Evolutionary conservation across 2,797 vertebrate species (phyloP), one percentile per base, ranked within the genome.

Genomic region (Valencia hispanica): DNA sequence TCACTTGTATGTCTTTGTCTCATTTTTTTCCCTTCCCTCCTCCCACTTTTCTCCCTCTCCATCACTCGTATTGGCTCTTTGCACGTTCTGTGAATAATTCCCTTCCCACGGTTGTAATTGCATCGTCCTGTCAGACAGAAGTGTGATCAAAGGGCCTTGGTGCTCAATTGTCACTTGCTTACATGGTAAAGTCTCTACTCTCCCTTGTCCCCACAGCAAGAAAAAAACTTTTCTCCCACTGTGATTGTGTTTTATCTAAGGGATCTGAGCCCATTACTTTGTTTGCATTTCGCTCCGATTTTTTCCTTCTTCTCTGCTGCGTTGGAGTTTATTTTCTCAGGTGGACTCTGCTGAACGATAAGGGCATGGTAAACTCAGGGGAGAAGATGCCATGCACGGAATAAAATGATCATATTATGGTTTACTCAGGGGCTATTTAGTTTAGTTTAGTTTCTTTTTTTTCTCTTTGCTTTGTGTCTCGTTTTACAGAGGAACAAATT

Each of bases 61-160:
- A 59, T 84, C 84, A 82, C 86, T 86, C 74, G 85, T 87, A 86
- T 90, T 86, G 87, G 81, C 93, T 92, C 92, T 96, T 96, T 94
- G 94, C 96, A 96, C 95, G 93, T 97, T 95, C 96, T 96, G 96
- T 97, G 96, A 96, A 96, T 96, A 96, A 97, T 95, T 96, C 95
- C 95, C 94, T 93, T 94, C 94, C 94, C 88, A 91, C 90, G 88
- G 93, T 91, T 75, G 83, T 95, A 94, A 95, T 94, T 94, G 94
- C 93, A 89, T 89, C 90, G 93, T 87, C 89, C 90, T 93, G 94
- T 94, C 94, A 93, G 89, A 86, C 87, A 92, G 90, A 92, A 90
- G 89, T 91, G 87, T 92, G 94, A 95, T 95, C 95, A 96, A 95
- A 94, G 94, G 92, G 91, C 77, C 92, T 84, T 80, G 77, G 85